A percentile compares a stretch with the other conserved stretches of the same genome.
These are phyloP conservation scores for Electrophaes corylata DNA, from an alignment of 2,888 invertebrate species.

Conservation along the genomic window DNA sequence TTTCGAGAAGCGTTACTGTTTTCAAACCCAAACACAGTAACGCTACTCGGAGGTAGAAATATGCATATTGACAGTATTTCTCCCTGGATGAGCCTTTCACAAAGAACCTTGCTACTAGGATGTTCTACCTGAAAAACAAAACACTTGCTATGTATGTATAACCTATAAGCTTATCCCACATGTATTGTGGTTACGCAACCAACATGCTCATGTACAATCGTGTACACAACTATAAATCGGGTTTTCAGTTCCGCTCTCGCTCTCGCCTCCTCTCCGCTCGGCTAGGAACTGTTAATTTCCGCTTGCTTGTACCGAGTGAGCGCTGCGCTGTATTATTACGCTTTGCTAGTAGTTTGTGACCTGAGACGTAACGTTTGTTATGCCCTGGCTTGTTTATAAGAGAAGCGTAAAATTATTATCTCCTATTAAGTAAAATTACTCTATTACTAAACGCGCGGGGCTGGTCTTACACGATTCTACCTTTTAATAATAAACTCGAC, in stretches of 20 bases:
- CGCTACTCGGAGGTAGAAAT: too few species aligned
- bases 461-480: too few species aligned
- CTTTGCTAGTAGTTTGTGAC: constrained; percentile 74
- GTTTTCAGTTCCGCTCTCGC: constrained; percentile 57
- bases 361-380: constrained; percentile 69
- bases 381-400: constrained; percentile 22
- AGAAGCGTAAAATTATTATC: constrained; percentile 31
- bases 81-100: too few species aligned
- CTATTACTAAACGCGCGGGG: neutral
- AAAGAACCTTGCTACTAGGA: too few species aligned
- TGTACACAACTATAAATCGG: constrained; percentile 56
- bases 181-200: constrained; percentile 24
- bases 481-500: too few species aligned
- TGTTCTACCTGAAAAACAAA: neutral
- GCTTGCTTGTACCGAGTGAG: constrained; percentile 75
- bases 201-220: constrained; percentile 23
- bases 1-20: too few species aligned
- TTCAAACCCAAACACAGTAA: too few species aligned
- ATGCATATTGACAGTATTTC: too few species aligned
- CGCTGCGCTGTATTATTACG: constrained; percentile 75
- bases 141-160: neutral
- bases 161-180: neutral
- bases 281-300: constrained; percentile 80
- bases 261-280: constrained; percentile 54
- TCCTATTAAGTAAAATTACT: neutral